Percentiles rank a stretch among this genome's conserved stretches.
phyloP scores from a whole-genome alignment of 2,113 vertebrate species.

The Dolichallabes microphthalmus region DNA sequence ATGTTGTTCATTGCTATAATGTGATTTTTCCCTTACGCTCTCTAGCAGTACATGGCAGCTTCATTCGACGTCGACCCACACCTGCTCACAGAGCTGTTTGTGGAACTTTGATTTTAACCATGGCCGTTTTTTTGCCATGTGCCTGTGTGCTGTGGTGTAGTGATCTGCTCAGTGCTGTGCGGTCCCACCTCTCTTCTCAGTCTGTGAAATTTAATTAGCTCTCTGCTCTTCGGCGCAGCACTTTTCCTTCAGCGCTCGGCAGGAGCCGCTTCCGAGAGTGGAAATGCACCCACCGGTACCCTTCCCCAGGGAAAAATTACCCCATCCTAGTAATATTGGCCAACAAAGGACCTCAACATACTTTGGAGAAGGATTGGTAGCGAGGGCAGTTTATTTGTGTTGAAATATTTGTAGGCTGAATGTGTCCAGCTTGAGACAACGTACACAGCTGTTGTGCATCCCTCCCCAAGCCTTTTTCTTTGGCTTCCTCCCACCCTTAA shows the following conservation, averaged over 20 bases:
- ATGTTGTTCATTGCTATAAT: background rate
- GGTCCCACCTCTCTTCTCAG: constrained; percentile 70
- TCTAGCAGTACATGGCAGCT: constrained; percentile 14
- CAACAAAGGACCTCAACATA: constrained; percentile 75
- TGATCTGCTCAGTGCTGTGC: constrained; percentile 47
- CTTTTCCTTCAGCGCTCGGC: constrained; percentile 67
- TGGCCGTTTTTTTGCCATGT: constrained; percentile 23
- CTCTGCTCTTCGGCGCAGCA: constrained; percentile 63
- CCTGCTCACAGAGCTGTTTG: constrained; percentile 22
- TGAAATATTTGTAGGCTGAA: constrained; percentile 48
- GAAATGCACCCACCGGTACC: constrained; percentile 77
- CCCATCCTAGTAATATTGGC: constrained; percentile 77
- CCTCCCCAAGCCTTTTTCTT: constrained; percentile 24
- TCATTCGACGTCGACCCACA: constrained; percentile 11
- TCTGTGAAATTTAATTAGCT: constrained; percentile 83
- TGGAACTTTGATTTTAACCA: constrained; percentile 23
- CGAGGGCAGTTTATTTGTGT: constrained; percentile 39
- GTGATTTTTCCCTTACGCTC: background rate
- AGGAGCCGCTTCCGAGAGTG: constrained; percentile 74
- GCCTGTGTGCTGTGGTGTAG: constrained; percentile 41
- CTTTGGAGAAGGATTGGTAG: constrained; percentile 61
- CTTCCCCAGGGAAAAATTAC: constrained; percentile 81
- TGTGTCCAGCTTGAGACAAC: constrained; percentile 49
- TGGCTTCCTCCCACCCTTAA: constrained; percentile 23
- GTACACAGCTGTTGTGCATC: constrained; percentile 49